Evolutionary conservation across 2,797 vertebrate species (phyloP), one percentile per base, ranked within the genome.

Genomic region (Acanthornis magna): DNA sequence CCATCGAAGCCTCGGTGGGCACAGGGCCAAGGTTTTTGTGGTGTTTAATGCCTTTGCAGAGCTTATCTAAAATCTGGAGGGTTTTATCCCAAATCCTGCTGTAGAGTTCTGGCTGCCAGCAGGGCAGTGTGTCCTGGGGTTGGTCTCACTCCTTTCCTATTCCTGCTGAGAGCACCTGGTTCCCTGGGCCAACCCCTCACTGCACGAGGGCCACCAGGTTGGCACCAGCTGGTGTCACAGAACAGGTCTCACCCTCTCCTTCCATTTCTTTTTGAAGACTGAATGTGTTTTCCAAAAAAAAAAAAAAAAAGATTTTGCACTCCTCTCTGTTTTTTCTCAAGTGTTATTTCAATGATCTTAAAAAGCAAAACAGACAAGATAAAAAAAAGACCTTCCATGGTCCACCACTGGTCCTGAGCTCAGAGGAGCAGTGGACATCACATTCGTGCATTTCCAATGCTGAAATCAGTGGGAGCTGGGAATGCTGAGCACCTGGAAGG

Each of bases 371-470:
- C 30, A 12, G 8, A 17, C 1, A 17, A 38, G 23, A 9, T n/a
- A 66, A 34, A 11, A 26, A 51, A 18, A 16, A 10, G 19, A 20
- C 2, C 16, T 61, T 68, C 29, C 18, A 12, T 10, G 36, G 36
- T 11, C 16, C 36, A 36, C 13, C 32, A 27, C 15, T 43, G 45
- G n/a, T 47, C 23, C 72, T 68, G 63, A 63, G 54, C 72, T 29
- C 29, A 23, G 14, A 48, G 13, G 47, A 48, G 9, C 63, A 61
- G n/a, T 48, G 48, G 55, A n/a, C 16, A 21, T 40, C 55, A 47
- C 0, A 1, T 22, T 16, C 0, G 0, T 3, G 4, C 16, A n/a
- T 7, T 25, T 84, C 51, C 60, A 34, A 51, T 6, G 72, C 55
- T 54, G 55, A 29, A 54, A 54, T 11, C 20, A 8, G 23, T 3